Percentiles rank a stretch among this genome's conserved stretches.
These are phyloP conservation scores for Polyommatus iphigenia DNA, from an alignment of 2,888 invertebrate genomes.

Conservation along the genomic window DNA sequence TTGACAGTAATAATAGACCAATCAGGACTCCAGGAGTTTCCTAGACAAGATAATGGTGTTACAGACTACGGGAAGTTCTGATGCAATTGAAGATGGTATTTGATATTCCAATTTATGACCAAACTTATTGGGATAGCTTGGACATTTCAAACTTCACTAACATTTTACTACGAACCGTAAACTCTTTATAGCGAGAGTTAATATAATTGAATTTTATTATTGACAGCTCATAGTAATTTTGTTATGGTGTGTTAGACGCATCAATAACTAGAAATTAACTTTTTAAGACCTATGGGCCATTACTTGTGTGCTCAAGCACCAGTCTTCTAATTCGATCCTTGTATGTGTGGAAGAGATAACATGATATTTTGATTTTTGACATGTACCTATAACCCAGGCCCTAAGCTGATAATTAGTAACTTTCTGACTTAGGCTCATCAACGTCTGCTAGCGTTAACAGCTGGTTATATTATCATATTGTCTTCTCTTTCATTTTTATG, in stretches of 20 bases:
- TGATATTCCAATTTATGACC: constrained; percentile 13
- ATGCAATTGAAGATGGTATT: constrained; percentile 10
- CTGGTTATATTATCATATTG: no score
- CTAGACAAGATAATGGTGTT: constrained; percentile 1
- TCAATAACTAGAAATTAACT: no score
- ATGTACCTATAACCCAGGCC: no score
- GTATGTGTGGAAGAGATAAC: no score
- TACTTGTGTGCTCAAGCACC: no score
- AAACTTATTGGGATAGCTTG: background rate
- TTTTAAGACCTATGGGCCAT: no score
- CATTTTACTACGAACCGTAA: background rate
- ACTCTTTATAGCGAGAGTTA: background rate
- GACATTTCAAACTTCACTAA: background rate
- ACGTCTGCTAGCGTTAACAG: no score
- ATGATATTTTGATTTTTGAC: no score
- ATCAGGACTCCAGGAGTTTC: background rate
- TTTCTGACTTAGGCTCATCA: no score
- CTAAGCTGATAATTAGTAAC: no score
- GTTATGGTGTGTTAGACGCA: background rate
- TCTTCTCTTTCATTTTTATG: no score
- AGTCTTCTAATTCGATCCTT: no score
- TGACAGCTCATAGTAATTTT: background rate
- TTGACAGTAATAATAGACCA: constrained; percentile 8
- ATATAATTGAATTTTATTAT: background rate
- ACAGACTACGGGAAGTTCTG: background rate